Conservation (phyloP, 2,888 invertebrate genomes). For the Ophion costatus region DNA sequence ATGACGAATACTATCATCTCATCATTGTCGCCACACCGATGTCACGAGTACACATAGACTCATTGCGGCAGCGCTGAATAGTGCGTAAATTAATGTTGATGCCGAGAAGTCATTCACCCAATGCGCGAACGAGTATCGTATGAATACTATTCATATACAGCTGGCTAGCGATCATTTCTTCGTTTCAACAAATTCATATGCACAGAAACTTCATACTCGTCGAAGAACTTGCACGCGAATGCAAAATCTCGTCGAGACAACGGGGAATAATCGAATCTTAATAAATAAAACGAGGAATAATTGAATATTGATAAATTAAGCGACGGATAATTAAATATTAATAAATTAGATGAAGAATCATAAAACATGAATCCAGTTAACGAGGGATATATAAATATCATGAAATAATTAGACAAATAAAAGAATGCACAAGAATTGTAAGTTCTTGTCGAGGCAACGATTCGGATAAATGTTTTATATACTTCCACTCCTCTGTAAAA, state of each 20-base stretch:
- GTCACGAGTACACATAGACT: constrained; percentile 36
- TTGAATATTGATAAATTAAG: background rate
- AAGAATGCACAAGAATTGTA: background rate
- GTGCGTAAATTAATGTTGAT: constrained; percentile 70
- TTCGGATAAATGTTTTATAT: background rate
- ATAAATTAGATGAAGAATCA: background rate
- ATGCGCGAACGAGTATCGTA: constrained; percentile 44
- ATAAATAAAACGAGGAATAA: background rate
- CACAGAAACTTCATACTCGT: background rate
- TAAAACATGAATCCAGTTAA: background rate
- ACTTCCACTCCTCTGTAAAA: background rate
- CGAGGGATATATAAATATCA: background rate
- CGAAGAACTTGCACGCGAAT: background rate
- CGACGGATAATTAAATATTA: background rate
- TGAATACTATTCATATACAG: constrained; percentile 16
- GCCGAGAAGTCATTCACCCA: constrained; percentile 78
- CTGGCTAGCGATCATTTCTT: constrained; percentile 12
- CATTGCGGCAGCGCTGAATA: constrained; percentile 46
- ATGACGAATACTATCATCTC: constrained; percentile 49
- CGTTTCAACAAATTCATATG: constrained; percentile 11
- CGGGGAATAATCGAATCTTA: background rate
- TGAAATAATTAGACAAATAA: background rate
- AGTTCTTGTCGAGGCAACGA: background rate
- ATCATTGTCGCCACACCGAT: constrained; percentile 35
- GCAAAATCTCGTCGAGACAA: background rate